A percentile compares a stretch with the other conserved stretches of the same genome.
Evolutionary conservation across 2,888 invertebrate species (phyloP).

Genomic region (Acholoe squamosa): DNA sequence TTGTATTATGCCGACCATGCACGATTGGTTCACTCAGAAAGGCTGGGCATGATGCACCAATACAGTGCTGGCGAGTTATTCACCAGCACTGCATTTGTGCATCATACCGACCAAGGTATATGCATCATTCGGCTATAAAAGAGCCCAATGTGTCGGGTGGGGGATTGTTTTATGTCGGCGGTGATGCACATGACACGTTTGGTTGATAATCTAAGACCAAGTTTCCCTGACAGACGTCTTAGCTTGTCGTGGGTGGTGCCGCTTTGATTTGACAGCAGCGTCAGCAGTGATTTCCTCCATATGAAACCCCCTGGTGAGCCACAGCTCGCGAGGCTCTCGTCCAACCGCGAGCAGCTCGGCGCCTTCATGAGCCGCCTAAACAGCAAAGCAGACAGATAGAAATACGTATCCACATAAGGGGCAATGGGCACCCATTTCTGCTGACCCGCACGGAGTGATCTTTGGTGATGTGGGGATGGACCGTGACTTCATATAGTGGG

Average conservation of each 20-base stretch:
- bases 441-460: neutral
- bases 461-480: neutral
- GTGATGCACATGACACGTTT: neutral
- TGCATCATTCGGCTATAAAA: too few relatives aligned
- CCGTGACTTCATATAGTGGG: constrained; percentile 37
- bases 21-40: too few relatives aligned
- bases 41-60: too few relatives aligned
- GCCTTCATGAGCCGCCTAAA: neutral
- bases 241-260: neutral
- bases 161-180: neutral
- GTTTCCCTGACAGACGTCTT: constrained; percentile 29
- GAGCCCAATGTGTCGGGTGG: neutral
- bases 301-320: neutral
- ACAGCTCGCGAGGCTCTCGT: too few relatives aligned
- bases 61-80: too few relatives aligned
- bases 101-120: too few relatives aligned
- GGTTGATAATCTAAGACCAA: constrained; percentile 8
- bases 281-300: neutral
- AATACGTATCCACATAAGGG: too few relatives aligned
- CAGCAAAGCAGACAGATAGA: too few relatives aligned
- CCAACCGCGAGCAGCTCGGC: too few relatives aligned
- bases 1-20: too few relatives aligned
- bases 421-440: too few relatives aligned
- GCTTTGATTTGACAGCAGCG: constrained; percentile 49
- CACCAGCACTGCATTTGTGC: too few relatives aligned